phyloP scores from a whole-genome alignment of 2,888 invertebrate genomes.

The Nomada hirtipes region DNA sequence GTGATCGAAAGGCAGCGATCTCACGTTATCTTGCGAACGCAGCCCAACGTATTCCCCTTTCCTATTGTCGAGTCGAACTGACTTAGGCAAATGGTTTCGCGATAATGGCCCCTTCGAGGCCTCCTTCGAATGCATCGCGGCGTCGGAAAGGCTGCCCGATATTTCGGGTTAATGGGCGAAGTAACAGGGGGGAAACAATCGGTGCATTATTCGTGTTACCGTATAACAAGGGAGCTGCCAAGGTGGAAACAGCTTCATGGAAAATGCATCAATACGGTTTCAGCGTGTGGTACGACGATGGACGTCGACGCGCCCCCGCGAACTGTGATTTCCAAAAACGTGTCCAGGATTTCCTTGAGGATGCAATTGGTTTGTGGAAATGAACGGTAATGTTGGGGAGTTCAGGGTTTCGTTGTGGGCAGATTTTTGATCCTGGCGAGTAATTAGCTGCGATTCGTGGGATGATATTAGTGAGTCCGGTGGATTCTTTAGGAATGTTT shows the following conservation, averaged over 20 bases:
- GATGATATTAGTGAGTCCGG: too few species aligned
- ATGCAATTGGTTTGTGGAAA: not conserved
- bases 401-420: not conserved
- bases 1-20: slow-evolving; percentile 32
- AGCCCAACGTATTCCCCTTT: slow-evolving; percentile 42
- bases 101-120: slow-evolving; percentile 63
- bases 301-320: not conserved
- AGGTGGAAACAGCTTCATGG: slow-evolving; percentile 23
- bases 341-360: not conserved
- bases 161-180: slow-evolving; percentile 27
- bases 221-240: slow-evolving; percentile 14
- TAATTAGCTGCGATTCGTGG: too few species aligned
- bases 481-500: too few species aligned
- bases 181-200: not conserved
- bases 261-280: slow-evolving; percentile 34
- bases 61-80: slow-evolving; percentile 43
- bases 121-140: slow-evolving; percentile 28
- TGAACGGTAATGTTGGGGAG: not conserved
- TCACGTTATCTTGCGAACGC: slow-evolving; percentile 61
- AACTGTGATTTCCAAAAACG: not conserved
- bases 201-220: slow-evolving; percentile 35
- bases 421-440: not conserved
- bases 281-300: not conserved
- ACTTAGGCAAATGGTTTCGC: slow-evolving; percentile 43
- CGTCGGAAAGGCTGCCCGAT: slow-evolving; percentile 24